Evolutionary conservation across 2,888 invertebrate species (phyloP), one percentile per base, ranked within the genome.

Genomic region (Callyntrura guangdongensis): DNA sequence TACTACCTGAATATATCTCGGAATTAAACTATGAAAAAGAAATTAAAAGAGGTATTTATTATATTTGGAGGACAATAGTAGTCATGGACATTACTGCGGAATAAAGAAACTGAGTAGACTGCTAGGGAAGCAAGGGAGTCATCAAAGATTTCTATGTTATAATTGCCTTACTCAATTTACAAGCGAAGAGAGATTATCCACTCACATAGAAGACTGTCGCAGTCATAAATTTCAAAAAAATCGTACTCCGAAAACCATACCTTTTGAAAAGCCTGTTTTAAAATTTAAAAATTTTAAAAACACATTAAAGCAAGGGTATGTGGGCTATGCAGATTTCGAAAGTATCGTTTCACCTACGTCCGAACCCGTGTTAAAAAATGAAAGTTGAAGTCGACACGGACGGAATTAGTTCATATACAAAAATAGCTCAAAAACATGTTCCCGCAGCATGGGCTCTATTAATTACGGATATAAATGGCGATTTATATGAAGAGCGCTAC

Each of bases 261-360:
- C n/a, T 20, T 49, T 36, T 6, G 59, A 69, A 12, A 56, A 25
- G n/a, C 88, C 82, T 0, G 12, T 22, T 17, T 0, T 82, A 14
- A 56, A 69, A 82, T 88, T 88, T 72, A 67, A 69, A 45, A 81
- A 87, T 36, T 81, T 27, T 81, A 25, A 36, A 20, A 11, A 82
- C 59, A 25, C 27, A 9, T 82, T 88, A 72, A 67, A 72, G 14
- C 36, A 27, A 25, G 87, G 87, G 0, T 88, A 49, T 20, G 22
- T n/a, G 8, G 67, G 49, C 0, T 88, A 88, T n/a, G 49, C 53
- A 11, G 87, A 88, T 47, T 67, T 88, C 72, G 87, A 88, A 49
- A 27, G 27, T 25, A 14, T 88, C 4, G 12, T 82, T 14, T n/a
- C 17, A 2, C 45, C 59, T 17, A 14, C 22, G 17, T 64, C n/a